Percentiles rank a stretch among this genome's conserved stretches.
phyloP scores from a whole-genome alignment of 2,113 vertebrate species.

The Tylochromis polylepis region DNA sequence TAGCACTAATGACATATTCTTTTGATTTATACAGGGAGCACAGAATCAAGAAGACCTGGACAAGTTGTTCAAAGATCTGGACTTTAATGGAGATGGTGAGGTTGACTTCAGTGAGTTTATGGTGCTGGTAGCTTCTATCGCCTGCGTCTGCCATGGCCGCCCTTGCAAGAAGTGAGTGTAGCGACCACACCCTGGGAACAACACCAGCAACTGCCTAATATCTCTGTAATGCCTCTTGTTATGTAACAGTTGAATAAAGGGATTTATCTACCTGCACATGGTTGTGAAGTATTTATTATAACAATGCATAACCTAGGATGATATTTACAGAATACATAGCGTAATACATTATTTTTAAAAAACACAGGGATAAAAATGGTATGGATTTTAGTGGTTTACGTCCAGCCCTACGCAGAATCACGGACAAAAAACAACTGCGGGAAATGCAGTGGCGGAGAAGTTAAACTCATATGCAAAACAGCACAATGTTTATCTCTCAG shows the following conservation, averaged over 20 bases:
- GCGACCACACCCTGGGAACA: neutral
- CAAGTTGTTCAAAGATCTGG: slow-evolving; percentile 66
- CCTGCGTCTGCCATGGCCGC: slow-evolving; percentile 56
- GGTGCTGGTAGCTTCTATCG: slow-evolving; percentile 58
- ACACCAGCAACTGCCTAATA: neutral
- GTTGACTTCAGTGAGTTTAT: slow-evolving; percentile 79
- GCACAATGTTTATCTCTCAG: neutral
- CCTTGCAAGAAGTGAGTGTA: neutral
- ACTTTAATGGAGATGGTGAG: slow-evolving; percentile 62
- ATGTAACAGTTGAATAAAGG: slow-evolving; percentile 11
- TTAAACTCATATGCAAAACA: neutral
- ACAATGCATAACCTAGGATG: neutral
- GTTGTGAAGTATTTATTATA: neutral
- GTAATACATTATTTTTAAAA: neutral
- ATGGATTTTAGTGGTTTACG: neutral
- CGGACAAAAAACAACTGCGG: neutral
- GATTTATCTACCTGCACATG: neutral
- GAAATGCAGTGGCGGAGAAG: neutral
- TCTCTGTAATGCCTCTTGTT: neutral
- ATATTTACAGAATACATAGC: neutral
- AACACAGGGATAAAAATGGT: neutral
- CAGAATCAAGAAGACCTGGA: slow-evolving; percentile 53
- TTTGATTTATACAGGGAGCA: neutral
- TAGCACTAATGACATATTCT: neutral
- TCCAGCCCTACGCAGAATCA: neutral